Evolutionary conservation across 2,888 invertebrate species (phyloP), one percentile per base, ranked within the genome.

Genomic region (Coenonympha glycerion): DNA sequence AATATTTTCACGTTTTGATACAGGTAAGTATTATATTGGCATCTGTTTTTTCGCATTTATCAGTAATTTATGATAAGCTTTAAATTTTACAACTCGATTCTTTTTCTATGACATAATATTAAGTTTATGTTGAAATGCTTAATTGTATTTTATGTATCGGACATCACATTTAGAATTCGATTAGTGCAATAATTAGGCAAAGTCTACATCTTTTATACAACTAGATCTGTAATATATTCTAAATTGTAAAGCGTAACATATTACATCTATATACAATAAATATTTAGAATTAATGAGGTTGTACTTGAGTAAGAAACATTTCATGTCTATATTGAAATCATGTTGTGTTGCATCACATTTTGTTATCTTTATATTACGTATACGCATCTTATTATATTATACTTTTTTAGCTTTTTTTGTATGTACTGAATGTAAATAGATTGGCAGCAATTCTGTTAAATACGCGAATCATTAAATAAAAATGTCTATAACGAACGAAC

Each of bases 131-230:
- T 44, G 6, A 9, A 31, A 6, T 31, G 15, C 15, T 15, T 44
- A 33, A 15, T 15, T 36, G 4, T 13, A 16, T 11, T 19, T 11
- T 13, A n/a, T 8, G 15, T 39, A 24, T 26, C 30, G 37, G 37
- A 47, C 52, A 56, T 56, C 47, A 57, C 48, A 39, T 33, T 70
- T 75, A 73, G 72, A 73, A 74, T 76, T 79, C 73, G 74, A 70
- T 76, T 79, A 82, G 87, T 87, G 87, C 87, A 87, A 87, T 87
- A 87, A 83, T 76, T 67, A 71, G 87, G 87, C 87, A 83, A 83
- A 87, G 87, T 87, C 87, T 85, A 79, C 70, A 63, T 78, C 77
- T 83, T 84, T 79, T 83, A 84, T 79, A 69, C 19, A 13, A 11
- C 73, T 79, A 83, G 77, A 70, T 75, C 68, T 56, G 31, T 53